phyloP scores from a whole-genome alignment of 2,113 vertebrate genomes.

The Microtus pennsylvanicus region DNA sequence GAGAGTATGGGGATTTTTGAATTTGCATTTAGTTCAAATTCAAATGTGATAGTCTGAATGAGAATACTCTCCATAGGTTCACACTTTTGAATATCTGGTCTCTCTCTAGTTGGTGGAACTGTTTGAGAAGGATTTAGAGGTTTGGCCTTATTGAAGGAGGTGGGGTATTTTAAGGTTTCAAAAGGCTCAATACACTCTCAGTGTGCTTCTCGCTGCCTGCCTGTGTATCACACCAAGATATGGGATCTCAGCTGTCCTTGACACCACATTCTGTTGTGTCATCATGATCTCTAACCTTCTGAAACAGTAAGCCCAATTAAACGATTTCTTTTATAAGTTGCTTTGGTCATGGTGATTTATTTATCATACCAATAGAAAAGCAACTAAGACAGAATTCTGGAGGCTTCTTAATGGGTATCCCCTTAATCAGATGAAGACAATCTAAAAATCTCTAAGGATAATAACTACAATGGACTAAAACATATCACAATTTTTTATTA shows the following conservation, averaged over 20 bases:
- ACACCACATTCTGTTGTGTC: neutral
- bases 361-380: neutral
- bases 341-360: neutral
- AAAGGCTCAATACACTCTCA: neutral
- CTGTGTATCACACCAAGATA: neutral
- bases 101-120: neutral
- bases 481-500: neutral
- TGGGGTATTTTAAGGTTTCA: neutral
- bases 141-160: neutral
- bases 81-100: neutral
- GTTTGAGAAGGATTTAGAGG: too few species aligned
- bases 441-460: neutral
- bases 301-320: neutral
- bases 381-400: neutral
- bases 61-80: neutral
- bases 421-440: conserved; percentile 29
- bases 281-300: neutral
- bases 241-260: neutral
- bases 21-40: neutral
- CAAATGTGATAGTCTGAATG: neutral
- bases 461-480: conserved; percentile 27
- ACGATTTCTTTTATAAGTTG: neutral
- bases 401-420: neutral
- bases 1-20: neutral
- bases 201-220: neutral